These are phyloP conservation scores for Amazona finschi DNA, from an alignment of 2,797 vertebrate species.

Conservation along the genomic window DNA sequence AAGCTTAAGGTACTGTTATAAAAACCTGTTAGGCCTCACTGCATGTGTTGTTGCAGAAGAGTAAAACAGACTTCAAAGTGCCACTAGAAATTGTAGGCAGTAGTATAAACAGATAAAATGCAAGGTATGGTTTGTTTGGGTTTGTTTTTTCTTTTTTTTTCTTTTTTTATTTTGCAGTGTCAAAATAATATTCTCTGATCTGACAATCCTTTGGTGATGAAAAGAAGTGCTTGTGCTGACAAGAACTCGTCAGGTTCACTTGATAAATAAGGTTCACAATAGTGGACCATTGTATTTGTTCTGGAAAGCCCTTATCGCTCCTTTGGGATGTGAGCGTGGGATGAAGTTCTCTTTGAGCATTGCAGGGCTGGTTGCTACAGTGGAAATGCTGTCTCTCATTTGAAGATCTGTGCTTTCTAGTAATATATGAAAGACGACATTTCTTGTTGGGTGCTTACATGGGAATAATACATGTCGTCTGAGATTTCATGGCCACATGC, in stretches of 20 bases:
- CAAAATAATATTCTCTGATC: background rate
- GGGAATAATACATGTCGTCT: background rate
- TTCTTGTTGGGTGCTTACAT: background rate
- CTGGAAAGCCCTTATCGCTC: background rate
- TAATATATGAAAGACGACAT: background rate
- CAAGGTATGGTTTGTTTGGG: background rate
- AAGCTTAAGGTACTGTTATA: background rate
- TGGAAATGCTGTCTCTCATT: fast-evolving
- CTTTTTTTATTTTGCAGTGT: background rate
- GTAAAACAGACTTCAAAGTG: background rate
- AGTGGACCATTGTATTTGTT: background rate
- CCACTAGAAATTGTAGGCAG: background rate
- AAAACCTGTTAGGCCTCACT: background rate
- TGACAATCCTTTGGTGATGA: background rate
- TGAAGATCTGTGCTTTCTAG: background rate
- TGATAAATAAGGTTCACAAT: background rate
- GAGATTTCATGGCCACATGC: background rate
- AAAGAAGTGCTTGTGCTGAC: background rate
- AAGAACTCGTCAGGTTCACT: background rate
- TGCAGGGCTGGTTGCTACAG: background rate
- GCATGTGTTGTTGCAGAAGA: background rate
- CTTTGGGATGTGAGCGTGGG: background rate
- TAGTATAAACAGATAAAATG: background rate
- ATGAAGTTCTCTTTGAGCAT: background rate
- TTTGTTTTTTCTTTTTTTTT: background rate